Evolutionary conservation across 2,888 invertebrate genomes (phyloP).

Genomic region (Allygus modestus): DNA sequence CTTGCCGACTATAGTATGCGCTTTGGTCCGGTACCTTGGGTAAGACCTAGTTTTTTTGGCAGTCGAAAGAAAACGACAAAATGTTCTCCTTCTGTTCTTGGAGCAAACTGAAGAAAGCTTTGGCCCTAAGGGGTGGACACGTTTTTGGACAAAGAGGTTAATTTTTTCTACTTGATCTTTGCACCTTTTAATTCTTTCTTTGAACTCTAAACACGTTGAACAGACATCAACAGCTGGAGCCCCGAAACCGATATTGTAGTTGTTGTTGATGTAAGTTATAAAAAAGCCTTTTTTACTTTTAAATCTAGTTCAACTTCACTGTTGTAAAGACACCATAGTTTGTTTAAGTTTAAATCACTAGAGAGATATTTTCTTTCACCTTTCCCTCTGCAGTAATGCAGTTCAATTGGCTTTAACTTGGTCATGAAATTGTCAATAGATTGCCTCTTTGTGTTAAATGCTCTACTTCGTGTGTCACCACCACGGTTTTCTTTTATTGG

Average conservation of each 20-base stretch:
- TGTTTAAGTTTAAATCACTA: constrained; percentile 37
- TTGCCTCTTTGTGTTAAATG: background rate
- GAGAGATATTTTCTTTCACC: constrained; percentile 12
- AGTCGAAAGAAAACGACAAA: constrained; percentile 70
- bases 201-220: constrained; percentile 14
- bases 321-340: constrained; percentile 55
- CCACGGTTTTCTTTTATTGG: too few species aligned
- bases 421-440: constrained; percentile 27
- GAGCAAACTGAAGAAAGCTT: constrained; percentile 39
- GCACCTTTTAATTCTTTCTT: background rate
- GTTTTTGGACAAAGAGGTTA: background rate
- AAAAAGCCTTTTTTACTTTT: constrained; percentile 46
- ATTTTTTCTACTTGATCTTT: constrained; percentile 57
- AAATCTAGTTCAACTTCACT: background rate
- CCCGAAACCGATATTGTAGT: constrained; percentile 16
- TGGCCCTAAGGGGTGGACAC: constrained; percentile 39
- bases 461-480: too few species aligned
- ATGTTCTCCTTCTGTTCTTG: constrained; percentile 20
- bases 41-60: constrained; percentile 71
- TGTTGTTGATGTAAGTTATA: background rate
- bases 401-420: constrained; percentile 13
- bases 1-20: constrained; percentile 72
- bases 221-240: constrained; percentile 35
- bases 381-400: constrained; percentile 38
- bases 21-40: constrained; percentile 72